Evolutionary conservation across 2,888 invertebrate species (phyloP).

Genomic region (Nymphalis urticae): DNA sequence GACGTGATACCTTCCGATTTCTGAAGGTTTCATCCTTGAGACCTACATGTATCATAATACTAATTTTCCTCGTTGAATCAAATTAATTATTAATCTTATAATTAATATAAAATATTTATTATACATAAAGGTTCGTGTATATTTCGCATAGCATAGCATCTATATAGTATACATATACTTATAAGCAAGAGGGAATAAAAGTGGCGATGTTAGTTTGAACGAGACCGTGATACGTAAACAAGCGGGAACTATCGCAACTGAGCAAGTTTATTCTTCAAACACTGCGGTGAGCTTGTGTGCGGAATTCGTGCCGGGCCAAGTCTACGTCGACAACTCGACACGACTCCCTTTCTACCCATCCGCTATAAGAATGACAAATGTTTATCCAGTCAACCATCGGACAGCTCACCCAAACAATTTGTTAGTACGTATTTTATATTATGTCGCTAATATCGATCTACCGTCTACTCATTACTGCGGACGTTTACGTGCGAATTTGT

Average conservation of each 20-base stretch:
- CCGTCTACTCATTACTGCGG: constrained; percentile 36
- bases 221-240: constrained; percentile 65
- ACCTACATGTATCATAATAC: constrained; percentile 2
- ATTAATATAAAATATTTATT: not conserved
- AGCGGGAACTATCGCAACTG: constrained; percentile 59
- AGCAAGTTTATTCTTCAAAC: constrained; percentile 72
- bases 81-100: too few species aligned
- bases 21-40: constrained; percentile 9
- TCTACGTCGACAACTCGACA: constrained; percentile 40
- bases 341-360: constrained; percentile 51
- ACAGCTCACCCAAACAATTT: constrained; percentile 50
- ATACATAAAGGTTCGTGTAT: not conserved
- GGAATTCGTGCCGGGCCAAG: constrained; percentile 41
- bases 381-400: constrained; percentile 62
- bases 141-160: not conserved
- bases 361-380: constrained; percentile 66
- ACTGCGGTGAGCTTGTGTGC: constrained; percentile 46
- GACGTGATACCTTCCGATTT: constrained; percentile 26
- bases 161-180: not conserved
- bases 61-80: too few species aligned
- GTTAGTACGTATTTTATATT: constrained; percentile 30
- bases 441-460: constrained; percentile 22
- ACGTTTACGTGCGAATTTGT: constrained; percentile 63
- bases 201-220: constrained; percentile 53
- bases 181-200: constrained; percentile 51